Evolutionary conservation across 2,113 vertebrate species (phyloP), one percentile per base, ranked within the genome.

Genomic region (Bubo bubo): DNA sequence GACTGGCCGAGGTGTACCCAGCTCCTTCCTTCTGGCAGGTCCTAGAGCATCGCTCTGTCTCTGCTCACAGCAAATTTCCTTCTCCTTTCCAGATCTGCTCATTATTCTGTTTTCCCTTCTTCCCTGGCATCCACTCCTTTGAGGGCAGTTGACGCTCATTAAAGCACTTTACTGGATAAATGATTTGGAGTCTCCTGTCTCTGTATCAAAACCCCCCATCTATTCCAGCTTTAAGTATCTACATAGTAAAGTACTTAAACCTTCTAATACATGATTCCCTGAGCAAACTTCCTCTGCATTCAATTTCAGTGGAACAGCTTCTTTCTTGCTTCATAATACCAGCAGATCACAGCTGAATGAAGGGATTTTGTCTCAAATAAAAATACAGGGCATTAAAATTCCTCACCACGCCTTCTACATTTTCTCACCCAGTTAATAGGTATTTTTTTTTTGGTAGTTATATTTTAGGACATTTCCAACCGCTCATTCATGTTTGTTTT

Each of bases 231-330:
- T 75, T 77, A 72, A 97, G 37, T 63, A 75, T 60, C 94, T 79
- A 79, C 86, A 56, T 56, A 86, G 93, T 76, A 63, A 93, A 94
- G 49, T 70, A 77, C 81, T 97, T 88, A 72, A 97, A 70, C 77
- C 81, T 95, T 50, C 86, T 67, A 26, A 83, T 30, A 85, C 20
- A 15, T 7, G 56, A 86, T 94, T 97, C 84, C 86, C 90, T 53
- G 66, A 94, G 90, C 88, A 96, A 97, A 91, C 71, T 45, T 81
- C 19, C 88, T 70, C 81, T 74, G 85, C 62, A 32, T 92, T 92
- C 56, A 39, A 32, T 96, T 91, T 53, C 50, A 41, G 85, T 1
- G 5, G 35, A 81, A 68, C 56, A 74, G 82, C 94, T 83, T 37
- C 80, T 88, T 32, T 37, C 84, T 88, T 60, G 73, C 62, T 71